These are phyloP conservation scores for Drosophila subsilvestris DNA, from an alignment of 2,888 invertebrate species.

Conservation along the genomic window DNA sequence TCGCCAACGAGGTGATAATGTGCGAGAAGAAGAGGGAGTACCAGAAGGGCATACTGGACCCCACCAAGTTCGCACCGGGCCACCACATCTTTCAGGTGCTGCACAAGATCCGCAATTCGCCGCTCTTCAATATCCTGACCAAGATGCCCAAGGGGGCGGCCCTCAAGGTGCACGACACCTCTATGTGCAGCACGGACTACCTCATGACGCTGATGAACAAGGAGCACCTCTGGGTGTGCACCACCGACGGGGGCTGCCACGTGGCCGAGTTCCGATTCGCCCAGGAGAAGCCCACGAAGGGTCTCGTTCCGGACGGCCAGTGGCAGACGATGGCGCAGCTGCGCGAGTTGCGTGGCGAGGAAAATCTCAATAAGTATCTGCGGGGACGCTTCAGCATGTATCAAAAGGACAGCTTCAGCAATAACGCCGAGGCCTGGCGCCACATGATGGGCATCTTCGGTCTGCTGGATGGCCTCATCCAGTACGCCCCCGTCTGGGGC, in stretches of 20 bases:
- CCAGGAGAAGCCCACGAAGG: slow-evolving; percentile 43
- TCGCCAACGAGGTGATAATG: slow-evolving; percentile 87
- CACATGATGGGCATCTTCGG: slow-evolving; percentile 86
- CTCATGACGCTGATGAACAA: slow-evolving; percentile 87
- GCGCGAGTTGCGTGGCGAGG: slow-evolving; percentile 60
- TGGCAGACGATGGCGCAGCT: slow-evolving; percentile 70
- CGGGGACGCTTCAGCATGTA: slow-evolving; percentile 86
- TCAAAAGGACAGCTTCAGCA: slow-evolving; percentile 84
- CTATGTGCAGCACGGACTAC: slow-evolving; percentile 87
- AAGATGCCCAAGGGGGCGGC: slow-evolving; percentile 90
- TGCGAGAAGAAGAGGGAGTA: slow-evolving; percentile 85
- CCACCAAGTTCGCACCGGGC: slow-evolving; percentile 87
- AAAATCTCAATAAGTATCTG: slow-evolving; percentile 85
- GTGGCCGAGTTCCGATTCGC: slow-evolving; percentile 60
- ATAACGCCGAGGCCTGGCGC: slow-evolving; percentile 86
- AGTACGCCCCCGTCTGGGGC: slow-evolving; percentile 87
- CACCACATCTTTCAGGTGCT: slow-evolving; percentile 87
- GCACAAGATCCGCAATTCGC: slow-evolving; percentile 86
- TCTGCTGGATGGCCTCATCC: slow-evolving; percentile 85
- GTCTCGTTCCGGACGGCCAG: slow-evolving; percentile 28
- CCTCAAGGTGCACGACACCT: slow-evolving; percentile 88
- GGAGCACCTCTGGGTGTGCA: slow-evolving; percentile 85
- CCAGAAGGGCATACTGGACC: slow-evolving; percentile 85
- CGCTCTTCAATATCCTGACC: slow-evolving; percentile 88
- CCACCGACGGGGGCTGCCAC: slow-evolving; percentile 32